phyloP scores from a whole-genome alignment of 2,888 invertebrate genomes.

The Phania funesta region DNA sequence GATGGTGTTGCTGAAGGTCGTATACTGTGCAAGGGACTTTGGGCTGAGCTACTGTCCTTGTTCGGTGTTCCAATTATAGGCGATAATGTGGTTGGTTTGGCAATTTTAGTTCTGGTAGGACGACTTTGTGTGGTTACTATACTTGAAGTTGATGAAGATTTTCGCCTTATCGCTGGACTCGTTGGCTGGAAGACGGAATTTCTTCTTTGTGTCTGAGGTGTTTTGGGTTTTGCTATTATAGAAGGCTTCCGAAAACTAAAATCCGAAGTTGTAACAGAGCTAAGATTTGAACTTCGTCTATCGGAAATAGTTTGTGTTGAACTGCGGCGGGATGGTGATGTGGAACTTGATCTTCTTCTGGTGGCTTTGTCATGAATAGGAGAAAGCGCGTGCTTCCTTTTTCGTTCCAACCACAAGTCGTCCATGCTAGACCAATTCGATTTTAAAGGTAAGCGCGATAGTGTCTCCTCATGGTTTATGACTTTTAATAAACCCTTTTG shows the following conservation, averaged over 20 bases:
- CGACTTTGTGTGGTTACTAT: conserved; percentile 33
- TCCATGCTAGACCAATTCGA: conserved; percentile 78
- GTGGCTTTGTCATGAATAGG: conserved; percentile 65
- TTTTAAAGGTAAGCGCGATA: conserved; percentile 73
- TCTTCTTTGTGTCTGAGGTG: conserved; percentile 52
- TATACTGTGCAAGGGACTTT: conserved; percentile 71
- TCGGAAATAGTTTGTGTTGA: conserved; percentile 79
- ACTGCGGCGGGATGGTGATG: conserved; percentile 78
- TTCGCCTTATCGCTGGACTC: conserved; percentile 57
- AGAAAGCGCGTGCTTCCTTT: conserved; percentile 67
- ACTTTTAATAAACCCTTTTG: conserved; percentile 78
- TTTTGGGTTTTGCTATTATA: conserved; percentile 64
- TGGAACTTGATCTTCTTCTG: conserved; percentile 76
- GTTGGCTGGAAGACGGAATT: conserved; percentile 57
- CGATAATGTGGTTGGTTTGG: conserved; percentile 78
- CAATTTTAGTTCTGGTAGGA: conserved; percentile 74
- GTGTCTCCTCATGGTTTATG: conserved; percentile 73
- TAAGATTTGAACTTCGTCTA: conserved; percentile 78
- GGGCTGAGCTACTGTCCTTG: conserved; percentile 75
- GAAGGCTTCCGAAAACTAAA: conserved; percentile 78
- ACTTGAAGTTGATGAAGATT: conserved; percentile 65
- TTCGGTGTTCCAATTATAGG: conserved; percentile 80
- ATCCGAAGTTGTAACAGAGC: conserved; percentile 78
- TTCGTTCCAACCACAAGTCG: conserved; percentile 71
- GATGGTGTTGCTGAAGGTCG: conserved; percentile 64